These are phyloP conservation scores for Caenorhabditis zanzibari DNA, from an alignment of 2,888 invertebrate genomes.

Conservation along the genomic window DNA sequence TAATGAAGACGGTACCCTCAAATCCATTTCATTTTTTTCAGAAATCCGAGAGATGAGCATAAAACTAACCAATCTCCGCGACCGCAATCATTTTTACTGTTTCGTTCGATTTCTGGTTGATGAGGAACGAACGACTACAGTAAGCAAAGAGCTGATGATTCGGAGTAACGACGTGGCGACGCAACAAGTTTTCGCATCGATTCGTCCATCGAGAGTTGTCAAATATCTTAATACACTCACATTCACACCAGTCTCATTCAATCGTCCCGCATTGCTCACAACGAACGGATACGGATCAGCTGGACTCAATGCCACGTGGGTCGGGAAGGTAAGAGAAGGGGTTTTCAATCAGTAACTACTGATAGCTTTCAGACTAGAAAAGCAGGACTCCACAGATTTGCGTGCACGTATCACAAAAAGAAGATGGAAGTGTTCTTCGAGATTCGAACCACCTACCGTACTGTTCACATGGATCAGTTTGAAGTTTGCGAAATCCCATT, in stretches of 20 bases:
- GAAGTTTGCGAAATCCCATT: slow-evolving; percentile 54
- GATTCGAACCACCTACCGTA: slow-evolving; percentile 35
- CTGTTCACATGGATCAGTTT: slow-evolving; percentile 25
- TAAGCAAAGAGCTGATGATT: slow-evolving; percentile 60
- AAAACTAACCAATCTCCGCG: slow-evolving; percentile 35
- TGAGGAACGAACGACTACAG: slow-evolving; percentile 61
- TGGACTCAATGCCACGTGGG: slow-evolving; percentile 56
- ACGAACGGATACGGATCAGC: slow-evolving; percentile 58
- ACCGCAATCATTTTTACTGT: slow-evolving; percentile 32
- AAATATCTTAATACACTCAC: slow-evolving; percentile 42
- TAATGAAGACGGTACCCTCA: background rate
- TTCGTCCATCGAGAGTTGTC: slow-evolving; percentile 56
- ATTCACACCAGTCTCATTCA: slow-evolving; percentile 18
- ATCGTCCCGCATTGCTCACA: slow-evolving; percentile 48
- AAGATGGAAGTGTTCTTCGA: slow-evolving; percentile 53
- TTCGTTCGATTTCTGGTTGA: slow-evolving; percentile 64
- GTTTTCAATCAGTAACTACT: no score
- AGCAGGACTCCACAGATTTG: slow-evolving; percentile 46
- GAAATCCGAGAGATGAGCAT: slow-evolving; percentile 41
- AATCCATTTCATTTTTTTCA: background rate
- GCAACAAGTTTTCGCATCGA: slow-evolving; percentile 56
- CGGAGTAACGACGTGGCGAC: slow-evolving; percentile 37
- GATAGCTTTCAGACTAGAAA: slow-evolving; percentile 11
- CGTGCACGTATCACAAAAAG: slow-evolving; percentile 40
- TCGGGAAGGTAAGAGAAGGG: slow-evolving; percentile 28